Percentiles rank a stretch among this genome's conserved stretches.
These are phyloP conservation scores for Harpalus rufipes DNA, from an alignment of 2,888 invertebrate genomes.

Conservation along the genomic window DNA sequence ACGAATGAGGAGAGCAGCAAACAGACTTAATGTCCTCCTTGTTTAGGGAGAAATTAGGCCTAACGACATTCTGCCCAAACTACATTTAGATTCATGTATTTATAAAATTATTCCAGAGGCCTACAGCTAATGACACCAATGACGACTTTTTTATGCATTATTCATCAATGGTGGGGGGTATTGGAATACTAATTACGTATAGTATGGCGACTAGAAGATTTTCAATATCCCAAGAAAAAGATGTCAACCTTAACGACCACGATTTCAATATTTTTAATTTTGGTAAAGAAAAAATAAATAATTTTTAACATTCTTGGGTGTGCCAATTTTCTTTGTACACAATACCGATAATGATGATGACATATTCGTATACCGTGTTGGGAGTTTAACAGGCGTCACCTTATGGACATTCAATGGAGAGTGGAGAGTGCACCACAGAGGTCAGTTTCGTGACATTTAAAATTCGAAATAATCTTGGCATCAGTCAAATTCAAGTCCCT, in stretches of 20 bases:
- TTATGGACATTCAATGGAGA: no score
- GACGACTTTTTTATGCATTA: constrained; percentile 38
- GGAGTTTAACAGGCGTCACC: no score
- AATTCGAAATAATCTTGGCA: no score
- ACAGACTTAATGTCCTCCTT: constrained; percentile 30
- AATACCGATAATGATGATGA: no score
- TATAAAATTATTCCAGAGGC: constrained; percentile 43
- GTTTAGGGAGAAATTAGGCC: constrained; percentile 53
- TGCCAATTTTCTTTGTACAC: no score
- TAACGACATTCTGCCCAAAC: constrained; percentile 51
- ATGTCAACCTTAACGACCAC: constrained; percentile 10
- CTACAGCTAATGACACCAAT: constrained; percentile 43
- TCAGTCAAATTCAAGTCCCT: no score
- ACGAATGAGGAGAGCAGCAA: constrained; percentile 1
- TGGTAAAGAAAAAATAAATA: no score
- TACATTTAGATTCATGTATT: constrained; percentile 41
- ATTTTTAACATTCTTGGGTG: no score
- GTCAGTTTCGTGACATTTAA: no score
- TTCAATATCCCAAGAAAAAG: constrained; percentile 9
- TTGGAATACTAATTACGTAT: constrained; percentile 47
- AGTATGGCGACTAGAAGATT: constrained; percentile 1
- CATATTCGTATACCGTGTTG: no score
- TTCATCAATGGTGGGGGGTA: constrained; percentile 23
- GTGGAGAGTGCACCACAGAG: no score
- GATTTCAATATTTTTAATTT: no score